Percentiles rank a stretch among this genome's conserved stretches.
Conservation (phyloP, 2,888 invertebrate genomes). For the Amphipyra berbera region DNA sequence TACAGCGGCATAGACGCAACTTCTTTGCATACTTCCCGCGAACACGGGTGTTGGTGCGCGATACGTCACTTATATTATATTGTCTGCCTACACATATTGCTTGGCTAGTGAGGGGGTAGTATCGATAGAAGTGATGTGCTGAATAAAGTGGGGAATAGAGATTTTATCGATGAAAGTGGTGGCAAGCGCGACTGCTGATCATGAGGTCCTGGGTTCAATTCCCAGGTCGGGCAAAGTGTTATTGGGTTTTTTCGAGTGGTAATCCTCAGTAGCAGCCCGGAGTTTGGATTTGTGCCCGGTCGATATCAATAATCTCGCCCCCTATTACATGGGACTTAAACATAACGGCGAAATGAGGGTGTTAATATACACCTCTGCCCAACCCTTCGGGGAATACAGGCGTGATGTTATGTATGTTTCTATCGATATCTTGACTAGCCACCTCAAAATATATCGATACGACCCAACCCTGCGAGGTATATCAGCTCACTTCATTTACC, state of each 20-base stretch:
- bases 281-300: too few relatives aligned
- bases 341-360: too few relatives aligned
- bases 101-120: conserved; percentile 72
- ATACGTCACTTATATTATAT: conserved; percentile 88
- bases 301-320: too few relatives aligned
- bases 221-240: too few relatives aligned
- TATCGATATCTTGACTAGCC: conserved; percentile 13
- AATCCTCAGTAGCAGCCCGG: too few relatives aligned
- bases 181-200: too few relatives aligned
- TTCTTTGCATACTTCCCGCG: conserved; percentile 90
- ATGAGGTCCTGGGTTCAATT: too few relatives aligned
- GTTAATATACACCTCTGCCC: too few relatives aligned
- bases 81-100: conserved; percentile 87
- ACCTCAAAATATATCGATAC: conserved; percentile 56
- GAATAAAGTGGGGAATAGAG: neutral
- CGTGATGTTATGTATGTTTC: too few relatives aligned
- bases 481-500: conserved; percentile 90
- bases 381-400: too few relatives aligned
- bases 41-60: conserved; percentile 86
- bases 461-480: conserved; percentile 82
- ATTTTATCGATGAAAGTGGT: conserved; percentile 28
- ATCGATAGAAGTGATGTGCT: conserved; percentile 62
- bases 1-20: conserved; percentile 75
- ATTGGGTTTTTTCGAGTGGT: too few relatives aligned
- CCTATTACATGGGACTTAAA: too few relatives aligned